These are phyloP conservation scores for Heliconius charithonia DNA, from an alignment of 2,888 invertebrate species.

Conservation along the genomic window DNA sequence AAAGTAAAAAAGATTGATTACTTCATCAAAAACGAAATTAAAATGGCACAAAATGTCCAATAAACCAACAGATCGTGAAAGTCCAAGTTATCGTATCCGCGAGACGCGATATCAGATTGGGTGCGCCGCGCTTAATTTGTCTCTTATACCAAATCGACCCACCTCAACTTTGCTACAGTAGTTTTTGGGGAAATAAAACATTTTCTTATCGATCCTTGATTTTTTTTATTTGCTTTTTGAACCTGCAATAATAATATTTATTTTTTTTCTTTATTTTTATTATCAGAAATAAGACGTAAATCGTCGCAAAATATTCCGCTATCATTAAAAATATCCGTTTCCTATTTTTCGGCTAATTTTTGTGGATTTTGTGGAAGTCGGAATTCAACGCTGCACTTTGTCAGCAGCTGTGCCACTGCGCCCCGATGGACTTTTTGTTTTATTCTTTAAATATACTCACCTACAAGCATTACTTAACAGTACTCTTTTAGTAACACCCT, in stretches of 20 bases:
- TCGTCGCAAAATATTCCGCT: too few relatives aligned
- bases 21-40: slow-evolving; percentile 12
- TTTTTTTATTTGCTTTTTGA: not conserved
- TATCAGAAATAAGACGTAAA: not conserved
- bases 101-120: slow-evolving; percentile 20
- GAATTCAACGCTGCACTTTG: too few relatives aligned
- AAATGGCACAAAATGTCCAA: slow-evolving; percentile 11
- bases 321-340: too few relatives aligned
- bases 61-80: slow-evolving; percentile 28
- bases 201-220: slow-evolving; percentile 5
- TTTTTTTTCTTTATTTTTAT: not conserved
- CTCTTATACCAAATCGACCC: slow-evolving; percentile 15
- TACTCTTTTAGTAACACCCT: too few relatives aligned
- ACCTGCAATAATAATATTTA: not conserved
- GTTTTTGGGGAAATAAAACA: not conserved
- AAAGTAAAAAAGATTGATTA: not conserved
- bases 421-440: not conserved
- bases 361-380: too few relatives aligned
- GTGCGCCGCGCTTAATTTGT: slow-evolving; percentile 32
- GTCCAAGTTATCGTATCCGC: slow-evolving; percentile 17
- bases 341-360: too few relatives aligned
- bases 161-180: not conserved
- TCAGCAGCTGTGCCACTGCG: too few relatives aligned
- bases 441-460: not conserved
- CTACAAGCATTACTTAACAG: too few relatives aligned